Evolutionary conservation across 2,888 invertebrate genomes (phyloP).

Genomic region (Hofmannophila pseudospretella): DNA sequence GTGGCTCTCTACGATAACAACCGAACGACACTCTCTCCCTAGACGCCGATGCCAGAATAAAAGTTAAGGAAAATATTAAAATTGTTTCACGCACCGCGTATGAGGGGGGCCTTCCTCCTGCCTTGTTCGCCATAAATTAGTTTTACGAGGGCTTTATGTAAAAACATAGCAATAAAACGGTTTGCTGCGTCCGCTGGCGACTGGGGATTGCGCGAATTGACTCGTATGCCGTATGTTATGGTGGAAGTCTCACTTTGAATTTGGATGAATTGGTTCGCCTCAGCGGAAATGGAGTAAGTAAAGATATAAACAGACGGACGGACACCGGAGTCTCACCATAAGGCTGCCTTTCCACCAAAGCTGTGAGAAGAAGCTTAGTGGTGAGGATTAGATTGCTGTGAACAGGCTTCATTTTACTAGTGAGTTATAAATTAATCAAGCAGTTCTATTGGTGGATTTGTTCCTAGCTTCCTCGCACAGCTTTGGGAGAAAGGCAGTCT

Average conservation of each 20-base stretch:
- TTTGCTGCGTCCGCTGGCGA: slow-evolving; percentile 39
- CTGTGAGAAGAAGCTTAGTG: no score
- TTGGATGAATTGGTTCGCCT: slow-evolving; percentile 4
- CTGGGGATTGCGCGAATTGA: slow-evolving; percentile 29
- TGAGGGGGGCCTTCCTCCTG: slow-evolving; percentile 19
- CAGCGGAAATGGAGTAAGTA: background rate
- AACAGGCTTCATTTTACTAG: no score
- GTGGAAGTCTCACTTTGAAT: slow-evolving; percentile 5
- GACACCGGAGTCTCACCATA: no score
- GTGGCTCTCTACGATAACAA: no score
- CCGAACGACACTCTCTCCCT: no score
- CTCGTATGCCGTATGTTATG: slow-evolving; percentile 25
- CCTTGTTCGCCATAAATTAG: slow-evolving; percentile 60
- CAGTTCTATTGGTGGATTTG: no score
- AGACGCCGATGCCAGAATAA: background rate
- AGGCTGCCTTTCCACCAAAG: no score
- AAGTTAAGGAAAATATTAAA: slow-evolving; percentile 8
- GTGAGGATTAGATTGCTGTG: no score
- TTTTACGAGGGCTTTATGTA: slow-evolving; percentile 60
- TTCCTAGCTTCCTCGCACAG: no score
- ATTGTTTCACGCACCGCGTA: slow-evolving; percentile 14
- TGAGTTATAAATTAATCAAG: no score
- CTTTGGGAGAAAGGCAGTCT: no score
- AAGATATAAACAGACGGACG: no score
- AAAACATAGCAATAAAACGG: slow-evolving; percentile 56